Conservation (phyloP, 1,140 invertebrate genomes). For the Eurosta solidaginis region DNA sequence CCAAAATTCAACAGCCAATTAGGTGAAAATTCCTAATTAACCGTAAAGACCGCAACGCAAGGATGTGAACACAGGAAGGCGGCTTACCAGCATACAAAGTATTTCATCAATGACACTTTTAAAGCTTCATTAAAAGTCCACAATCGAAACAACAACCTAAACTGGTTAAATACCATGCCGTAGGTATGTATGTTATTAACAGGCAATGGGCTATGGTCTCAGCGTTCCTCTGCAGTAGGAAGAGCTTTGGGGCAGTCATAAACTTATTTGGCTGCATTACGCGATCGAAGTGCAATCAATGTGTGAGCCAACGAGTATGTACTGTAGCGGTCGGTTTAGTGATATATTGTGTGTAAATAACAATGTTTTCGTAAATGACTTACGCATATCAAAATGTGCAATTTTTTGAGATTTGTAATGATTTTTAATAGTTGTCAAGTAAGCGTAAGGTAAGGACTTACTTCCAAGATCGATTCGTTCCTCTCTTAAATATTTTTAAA, state of each 20-base stretch:
- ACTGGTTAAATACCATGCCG: neutral
- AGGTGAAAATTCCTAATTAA: constrained; percentile 28
- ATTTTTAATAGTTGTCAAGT: too few relatives aligned
- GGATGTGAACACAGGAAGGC: neutral
- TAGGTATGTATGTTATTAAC: neutral
- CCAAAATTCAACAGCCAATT: constrained; percentile 24
- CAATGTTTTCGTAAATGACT: neutral
- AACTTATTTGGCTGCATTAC: constrained; percentile 1
- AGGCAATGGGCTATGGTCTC: constrained; percentile 5
- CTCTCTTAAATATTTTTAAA: too few relatives aligned
- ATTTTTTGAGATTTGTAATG: neutral
- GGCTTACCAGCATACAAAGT: neutral
- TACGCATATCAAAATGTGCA: neutral
- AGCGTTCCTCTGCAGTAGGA: neutral
- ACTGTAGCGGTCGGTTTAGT: neutral
- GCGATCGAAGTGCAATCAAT: neutral
- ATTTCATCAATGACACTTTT: constrained; percentile 30
- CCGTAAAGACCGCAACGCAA: constrained; percentile 3
- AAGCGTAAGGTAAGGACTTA: too few relatives aligned
- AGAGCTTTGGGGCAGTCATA: neutral
- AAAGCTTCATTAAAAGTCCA: constrained; percentile 29
- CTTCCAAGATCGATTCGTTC: too few relatives aligned
- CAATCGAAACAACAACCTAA: neutral
- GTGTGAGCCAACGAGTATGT: neutral
- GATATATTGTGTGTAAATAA: constrained; percentile 23